These are phyloP conservation scores for Holocentrus rufus DNA, from an alignment of 2,797 vertebrate species.

Conservation along the genomic window DNA sequence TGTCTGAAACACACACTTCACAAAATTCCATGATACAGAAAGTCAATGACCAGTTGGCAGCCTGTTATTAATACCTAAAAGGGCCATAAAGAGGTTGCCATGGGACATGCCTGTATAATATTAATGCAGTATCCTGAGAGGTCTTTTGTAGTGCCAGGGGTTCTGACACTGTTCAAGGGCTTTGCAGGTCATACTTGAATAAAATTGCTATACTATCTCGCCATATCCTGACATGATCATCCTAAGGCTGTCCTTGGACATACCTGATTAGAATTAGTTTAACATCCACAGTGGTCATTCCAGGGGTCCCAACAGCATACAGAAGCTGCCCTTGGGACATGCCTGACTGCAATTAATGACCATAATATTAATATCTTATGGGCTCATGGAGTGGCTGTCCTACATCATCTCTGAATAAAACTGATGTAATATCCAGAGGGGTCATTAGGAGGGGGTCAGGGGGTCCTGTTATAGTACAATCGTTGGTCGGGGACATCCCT, in stretches of 20 bases:
- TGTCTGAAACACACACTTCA: neutral
- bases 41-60: conserved; percentile 6
- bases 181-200: conserved; percentile 18
- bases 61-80: conserved; percentile 35
- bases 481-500: conserved; percentile 15
- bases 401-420: conserved; percentile 20
- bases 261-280: conserved; percentile 47
- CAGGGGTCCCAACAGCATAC: conserved; percentile 26
- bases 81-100: conserved; percentile 12
- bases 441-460: conserved; percentile 19
- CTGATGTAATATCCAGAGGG: conserved; percentile 23
- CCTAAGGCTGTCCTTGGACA: conserved; percentile 17
- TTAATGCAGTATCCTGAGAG: conserved; percentile 21
- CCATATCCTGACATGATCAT: conserved; percentile 17
- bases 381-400: conserved; percentile 24
- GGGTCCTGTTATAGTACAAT: conserved; percentile 1
- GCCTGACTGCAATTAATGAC: conserved; percentile 28
- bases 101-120: conserved; percentile 24
- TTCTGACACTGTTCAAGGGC: neutral
- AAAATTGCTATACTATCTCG: neutral
- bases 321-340: conserved; percentile 36
- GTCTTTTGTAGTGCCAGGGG: neutral
- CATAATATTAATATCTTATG: conserved; percentile 25
- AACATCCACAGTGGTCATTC: conserved; percentile 27
- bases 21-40: conserved; percentile 20